These are phyloP conservation scores for Oscheius sp. DNA, from an alignment of 2,888 invertebrate species.

Conservation along the genomic window DNA sequence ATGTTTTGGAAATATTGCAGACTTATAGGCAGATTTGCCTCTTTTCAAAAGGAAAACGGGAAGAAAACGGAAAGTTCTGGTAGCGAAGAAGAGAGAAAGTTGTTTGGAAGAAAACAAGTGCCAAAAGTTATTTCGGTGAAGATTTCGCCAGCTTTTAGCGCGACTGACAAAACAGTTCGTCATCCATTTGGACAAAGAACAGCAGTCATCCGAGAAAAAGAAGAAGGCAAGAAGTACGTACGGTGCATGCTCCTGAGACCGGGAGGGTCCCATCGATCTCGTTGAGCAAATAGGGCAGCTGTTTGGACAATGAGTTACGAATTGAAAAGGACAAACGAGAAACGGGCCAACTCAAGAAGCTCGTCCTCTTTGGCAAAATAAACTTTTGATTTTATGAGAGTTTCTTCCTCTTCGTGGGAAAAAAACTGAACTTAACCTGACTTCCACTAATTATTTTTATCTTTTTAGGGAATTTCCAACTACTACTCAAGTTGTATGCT, in stretches of 20 bases:
- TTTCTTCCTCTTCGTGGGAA: neutral
- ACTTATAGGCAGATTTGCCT: too few relatives aligned
- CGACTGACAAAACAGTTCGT: too few relatives aligned
- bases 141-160: too few relatives aligned
- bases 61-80: too few relatives aligned
- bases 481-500: too few relatives aligned
- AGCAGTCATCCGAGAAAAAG: neutral
- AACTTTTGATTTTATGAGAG: neutral
- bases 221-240: neutral
- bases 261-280: conserved; percentile 21
- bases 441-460: neutral
- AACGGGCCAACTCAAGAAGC: neutral
- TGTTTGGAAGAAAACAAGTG: conserved; percentile 1
- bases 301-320: conserved; percentile 34
- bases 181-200: too few relatives aligned
- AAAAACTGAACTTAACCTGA: neutral
- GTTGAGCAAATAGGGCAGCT: conserved; percentile 32
- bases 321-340: conserved; percentile 22
- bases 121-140: too few relatives aligned
- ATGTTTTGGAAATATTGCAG: too few relatives aligned
- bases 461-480: too few relatives aligned
- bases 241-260: conserved; percentile 9
- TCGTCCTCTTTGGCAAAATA: neutral
- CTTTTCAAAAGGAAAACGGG: too few relatives aligned
- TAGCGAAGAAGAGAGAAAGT: neutral